These are phyloP conservation scores for Amazona ochrocephala DNA, from an alignment of 2,797 vertebrate genomes.

Conservation along the genomic window DNA sequence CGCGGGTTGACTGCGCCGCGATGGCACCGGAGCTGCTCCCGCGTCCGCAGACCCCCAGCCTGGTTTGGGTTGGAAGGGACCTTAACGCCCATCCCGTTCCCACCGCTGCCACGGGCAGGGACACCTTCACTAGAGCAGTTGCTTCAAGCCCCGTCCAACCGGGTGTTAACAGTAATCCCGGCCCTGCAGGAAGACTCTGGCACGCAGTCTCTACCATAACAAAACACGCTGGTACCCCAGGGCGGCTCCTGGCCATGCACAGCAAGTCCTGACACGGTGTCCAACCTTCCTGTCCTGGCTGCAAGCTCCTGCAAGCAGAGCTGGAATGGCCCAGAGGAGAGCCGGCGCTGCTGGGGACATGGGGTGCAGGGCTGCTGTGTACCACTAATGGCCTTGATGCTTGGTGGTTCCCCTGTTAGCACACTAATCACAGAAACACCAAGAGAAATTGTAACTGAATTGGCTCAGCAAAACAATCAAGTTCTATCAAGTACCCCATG, in stretches of 20 bases:
- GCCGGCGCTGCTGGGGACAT: background rate
- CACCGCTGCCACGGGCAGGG: no score
- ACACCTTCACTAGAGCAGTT: background rate
- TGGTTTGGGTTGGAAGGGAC: no score
- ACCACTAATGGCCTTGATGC: rapidly evolving
- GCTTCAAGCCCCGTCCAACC: background rate
- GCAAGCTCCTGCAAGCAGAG: background rate
- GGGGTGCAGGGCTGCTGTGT: background rate
- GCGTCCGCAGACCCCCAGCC: no score
- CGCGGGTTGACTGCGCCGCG: rapidly evolving
- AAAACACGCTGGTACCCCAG: no score
- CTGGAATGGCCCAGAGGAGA: rapidly evolving
- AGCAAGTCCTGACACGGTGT: rapidly evolving
- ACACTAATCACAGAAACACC: background rate
- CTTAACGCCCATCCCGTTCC: background rate
- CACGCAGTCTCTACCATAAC: rapidly evolving
- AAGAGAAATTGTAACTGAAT: background rate
- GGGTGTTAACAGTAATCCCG: background rate
- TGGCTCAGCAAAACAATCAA: background rate
- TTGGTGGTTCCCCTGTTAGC: background rate
- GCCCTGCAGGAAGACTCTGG: background rate
- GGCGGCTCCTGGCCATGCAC: rapidly evolving
- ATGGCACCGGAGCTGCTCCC: rapidly evolving
- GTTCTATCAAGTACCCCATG: background rate
- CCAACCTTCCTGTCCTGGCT: background rate